A percentile compares a stretch with the other conserved stretches of the same genome.
These are phyloP conservation scores for Netta rufina DNA, from an alignment of 2,797 vertebrate genomes.

Conservation along the genomic window DNA sequence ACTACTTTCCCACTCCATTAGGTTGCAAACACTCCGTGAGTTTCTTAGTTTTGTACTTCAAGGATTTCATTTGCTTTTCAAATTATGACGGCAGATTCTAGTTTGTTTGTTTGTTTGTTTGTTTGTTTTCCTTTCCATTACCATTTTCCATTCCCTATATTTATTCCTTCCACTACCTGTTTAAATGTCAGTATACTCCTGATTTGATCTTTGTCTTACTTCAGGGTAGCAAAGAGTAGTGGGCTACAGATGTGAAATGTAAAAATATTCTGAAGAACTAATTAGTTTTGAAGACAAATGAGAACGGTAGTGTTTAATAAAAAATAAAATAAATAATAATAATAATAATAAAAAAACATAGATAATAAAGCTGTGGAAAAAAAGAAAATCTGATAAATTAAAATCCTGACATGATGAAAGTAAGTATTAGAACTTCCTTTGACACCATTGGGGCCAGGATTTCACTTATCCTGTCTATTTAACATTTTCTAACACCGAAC, in stretches of 20 bases:
- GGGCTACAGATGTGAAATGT: background rate
- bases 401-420: background rate
- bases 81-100: background rate
- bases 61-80: background rate
- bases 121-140: background rate
- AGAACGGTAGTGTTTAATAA: background rate
- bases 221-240: background rate
- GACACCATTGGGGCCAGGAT: background rate
- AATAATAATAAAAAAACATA: background rate
- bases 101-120: too few species aligned
- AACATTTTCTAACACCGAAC: background rate
- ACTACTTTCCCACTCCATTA: background rate
- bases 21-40: accelerated
- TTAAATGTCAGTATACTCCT: background rate
- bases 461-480: constrained; percentile 5
- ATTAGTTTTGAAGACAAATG: background rate
- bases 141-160: background rate
- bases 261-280: background rate
- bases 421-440: background rate
- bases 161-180: background rate
- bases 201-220: background rate
- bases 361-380: background rate
- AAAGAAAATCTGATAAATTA: background rate
- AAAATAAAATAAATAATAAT: background rate
- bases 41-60: background rate